phyloP scores from a whole-genome alignment of 2,113 vertebrate genomes.

The Catharus minimus region DNA sequence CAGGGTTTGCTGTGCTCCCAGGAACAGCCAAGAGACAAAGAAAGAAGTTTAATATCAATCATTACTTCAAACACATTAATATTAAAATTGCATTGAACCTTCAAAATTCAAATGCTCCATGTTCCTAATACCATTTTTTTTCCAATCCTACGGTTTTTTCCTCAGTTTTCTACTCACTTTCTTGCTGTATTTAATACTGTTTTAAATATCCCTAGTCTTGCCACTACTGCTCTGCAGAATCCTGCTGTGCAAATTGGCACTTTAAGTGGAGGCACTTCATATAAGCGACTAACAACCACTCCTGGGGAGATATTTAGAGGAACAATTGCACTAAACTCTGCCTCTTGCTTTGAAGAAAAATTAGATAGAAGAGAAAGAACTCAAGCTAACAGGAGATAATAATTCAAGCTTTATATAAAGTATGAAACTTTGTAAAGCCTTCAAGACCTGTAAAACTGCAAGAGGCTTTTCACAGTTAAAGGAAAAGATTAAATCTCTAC shows the following conservation, averaged over 20 bases:
- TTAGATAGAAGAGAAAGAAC: neutral
- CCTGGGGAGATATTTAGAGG: slow-evolving; percentile 45
- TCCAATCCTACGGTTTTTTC: neutral
- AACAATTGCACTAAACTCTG: slow-evolving; percentile 36
- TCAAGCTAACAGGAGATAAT: slow-evolving; percentile 3
- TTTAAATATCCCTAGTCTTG: slow-evolving; percentile 27
- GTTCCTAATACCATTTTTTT: neutral
- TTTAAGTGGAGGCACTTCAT: slow-evolving; percentile 23
- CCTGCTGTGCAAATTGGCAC: slow-evolving; percentile 44
- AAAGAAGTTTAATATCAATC: neutral
- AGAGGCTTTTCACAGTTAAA: neutral
- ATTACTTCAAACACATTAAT: neutral
- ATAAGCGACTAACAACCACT: slow-evolving; percentile 10
- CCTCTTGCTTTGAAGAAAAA: slow-evolving; percentile 28
- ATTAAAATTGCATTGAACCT: neutral
- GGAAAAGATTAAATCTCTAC: neutral
- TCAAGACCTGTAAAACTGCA: slow-evolving; percentile 12
- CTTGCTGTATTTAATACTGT: slow-evolving; percentile 4
- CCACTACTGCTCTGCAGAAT: neutral
- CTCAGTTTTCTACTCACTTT: neutral
- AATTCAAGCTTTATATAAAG: neutral
- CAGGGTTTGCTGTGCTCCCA: neutral
- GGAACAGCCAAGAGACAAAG: neutral
- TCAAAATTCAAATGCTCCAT: neutral
- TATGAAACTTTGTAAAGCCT: neutral